phyloP scores from a whole-genome alignment of 2,797 vertebrate genomes.

The Danio kyathit region DNA sequence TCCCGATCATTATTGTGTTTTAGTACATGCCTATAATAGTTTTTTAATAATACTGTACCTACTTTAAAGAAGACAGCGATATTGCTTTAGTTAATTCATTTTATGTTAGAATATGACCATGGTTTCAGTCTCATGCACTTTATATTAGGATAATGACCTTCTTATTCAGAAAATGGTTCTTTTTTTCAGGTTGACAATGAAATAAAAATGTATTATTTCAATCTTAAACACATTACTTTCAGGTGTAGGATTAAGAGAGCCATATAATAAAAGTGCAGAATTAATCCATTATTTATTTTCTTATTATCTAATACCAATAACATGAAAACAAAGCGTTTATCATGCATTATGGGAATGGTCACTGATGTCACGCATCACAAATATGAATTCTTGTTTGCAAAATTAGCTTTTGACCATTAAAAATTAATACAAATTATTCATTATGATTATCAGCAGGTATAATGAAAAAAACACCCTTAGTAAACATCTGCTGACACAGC shows the following conservation, averaged over 20 bases:
- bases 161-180: neutral
- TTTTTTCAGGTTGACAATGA: neutral
- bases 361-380: no score
- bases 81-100: slow-evolving; percentile 16
- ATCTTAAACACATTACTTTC: neutral
- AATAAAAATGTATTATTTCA: neutral
- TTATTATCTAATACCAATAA: no score
- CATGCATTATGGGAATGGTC: no score
- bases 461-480: slow-evolving; percentile 1
- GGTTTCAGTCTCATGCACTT: neutral
- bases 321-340: no score
- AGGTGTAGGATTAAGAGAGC: no score
- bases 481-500: slow-evolving; percentile 53
- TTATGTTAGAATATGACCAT: neutral
- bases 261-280: no score
- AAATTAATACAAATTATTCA: no score
- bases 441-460: slow-evolving; percentile 6
- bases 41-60: neutral
- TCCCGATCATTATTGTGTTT: slow-evolving; percentile 31
- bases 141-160: neutral
- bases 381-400: no score
- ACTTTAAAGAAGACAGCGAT: slow-evolving; percentile 21
- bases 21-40: slow-evolving; percentile 7
- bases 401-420: no score
- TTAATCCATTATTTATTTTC: no score